Evolutionary conservation across 92 coral and sea anemone species (phyloP), one percentile per base, ranked within the genome.

Genomic region (Zoanthus sociatus): DNA sequence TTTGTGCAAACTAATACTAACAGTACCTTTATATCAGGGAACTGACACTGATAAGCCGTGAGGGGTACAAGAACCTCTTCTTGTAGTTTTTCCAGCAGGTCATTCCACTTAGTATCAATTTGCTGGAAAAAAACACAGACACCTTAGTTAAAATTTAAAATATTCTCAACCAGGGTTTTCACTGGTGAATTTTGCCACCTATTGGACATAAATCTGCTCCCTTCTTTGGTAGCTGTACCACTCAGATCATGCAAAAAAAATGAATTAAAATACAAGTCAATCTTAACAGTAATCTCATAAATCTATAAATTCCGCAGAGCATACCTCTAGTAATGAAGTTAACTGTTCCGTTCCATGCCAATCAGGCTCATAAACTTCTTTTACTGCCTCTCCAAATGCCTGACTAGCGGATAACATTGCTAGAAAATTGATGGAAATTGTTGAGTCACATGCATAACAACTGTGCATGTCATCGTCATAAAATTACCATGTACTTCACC

Each of bases 41-140:
- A 97, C 73, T 93, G 99, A 72, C 95, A 89, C 84, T 97, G 99
- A 71, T 97, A 97, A 5, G 98, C 98, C 54, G 99, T 97, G 18
- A 97, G 86, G 15, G 99, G 99, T 26, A 89, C 95, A 73, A 97
- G 89, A 42, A 97, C 99, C 84, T 97, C 99, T 76, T 97, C 99
- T 61, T 97, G 94, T 8, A 97, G 93, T 71, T 97, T 95, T 78
- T 97, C 96, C 46, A 93, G 90, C 77, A 97, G 66, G 58, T 97
- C 98, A 76, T 84, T 73, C 98, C 98, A 97, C 56, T 89, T 83
- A 66, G 84, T 87, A 73, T 94, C 98, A 37, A 96, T 84, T 83
- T 89, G 88, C 98, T 95, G 47, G 46, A 14, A 46, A 30, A 14
- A 17, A 60, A 33, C 14, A 56, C 10, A 5, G 26, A 26, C 26